Evolutionary conservation across 2,888 invertebrate genomes (phyloP), one percentile per base, ranked within the genome.

Genomic region (Yponomeuta malinellus): DNA sequence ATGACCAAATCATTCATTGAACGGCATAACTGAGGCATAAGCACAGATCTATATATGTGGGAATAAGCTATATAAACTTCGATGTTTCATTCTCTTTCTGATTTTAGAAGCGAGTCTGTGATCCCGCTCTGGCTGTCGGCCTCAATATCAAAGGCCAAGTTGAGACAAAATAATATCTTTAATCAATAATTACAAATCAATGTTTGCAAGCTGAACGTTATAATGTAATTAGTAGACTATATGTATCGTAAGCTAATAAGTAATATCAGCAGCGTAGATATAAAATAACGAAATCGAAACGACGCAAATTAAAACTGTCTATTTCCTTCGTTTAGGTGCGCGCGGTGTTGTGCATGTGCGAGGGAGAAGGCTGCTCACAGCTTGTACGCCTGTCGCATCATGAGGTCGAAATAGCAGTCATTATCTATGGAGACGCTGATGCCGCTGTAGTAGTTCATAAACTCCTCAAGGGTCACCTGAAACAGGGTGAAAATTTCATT

Each of bases 341-440:
- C 52, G 52, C 15, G 52, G 52, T 59, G 52, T 59, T 59, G 5
- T 43, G 43, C 5, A 8, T 8, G 43, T 59, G 52, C 15, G 52
- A 3, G 52, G 1, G 15, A 43, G 43, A 43, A 43, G 8, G 43
- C 12, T 37, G 72, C 77, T 94, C 95, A 97, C 71, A 98, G 92
- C 84, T 97, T 97, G 93, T 97, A 99, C 1, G 97, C 96, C 79
- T 96, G 97, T 72, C 98, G 94, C 95, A 99, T 97, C 96, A 98
- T 97, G 73, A 98, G 93, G 86, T 98, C 98, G 84, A 99, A 99
- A 85, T 97, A 99, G 71, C 96, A 96, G 84, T 99, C 98, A 75
- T 96, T 96, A 84, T 99, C 98, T 76, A 98, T 97, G 0, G 98
- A 98, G 64, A 98, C 98, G 84, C 98, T 98, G 76, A 99, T 96